Percentiles rank a stretch among this genome's conserved stretches.
These are phyloP conservation scores for Drosophila dives DNA, from an alignment of 2,888 invertebrate species.

Conservation along the genomic window DNA sequence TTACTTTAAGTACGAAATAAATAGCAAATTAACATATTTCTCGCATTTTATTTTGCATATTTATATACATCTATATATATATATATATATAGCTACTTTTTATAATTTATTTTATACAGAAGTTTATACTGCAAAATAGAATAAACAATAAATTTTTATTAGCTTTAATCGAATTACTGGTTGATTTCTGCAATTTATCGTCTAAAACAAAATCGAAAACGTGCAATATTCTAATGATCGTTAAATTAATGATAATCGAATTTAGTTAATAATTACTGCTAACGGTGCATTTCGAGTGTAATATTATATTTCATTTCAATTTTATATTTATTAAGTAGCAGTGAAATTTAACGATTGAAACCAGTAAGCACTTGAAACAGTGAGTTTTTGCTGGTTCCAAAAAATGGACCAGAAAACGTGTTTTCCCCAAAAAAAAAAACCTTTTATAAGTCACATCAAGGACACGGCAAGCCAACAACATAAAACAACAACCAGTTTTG, in stretches of 20 bases:
- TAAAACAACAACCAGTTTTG: slow-evolving; percentile 59
- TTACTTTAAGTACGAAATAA: background rate
- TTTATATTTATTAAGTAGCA: slow-evolving; percentile 58
- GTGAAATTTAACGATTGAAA: slow-evolving; percentile 52
- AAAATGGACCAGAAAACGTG: slow-evolving; percentile 59
- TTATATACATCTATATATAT: background rate
- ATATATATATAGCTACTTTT: slow-evolving; percentile 3
- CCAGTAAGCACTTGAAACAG: background rate
- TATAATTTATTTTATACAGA: slow-evolving; percentile 2
- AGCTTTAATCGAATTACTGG: slow-evolving; percentile 8
- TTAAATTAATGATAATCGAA: slow-evolving; percentile 2
- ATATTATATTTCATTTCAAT: slow-evolving; percentile 32
- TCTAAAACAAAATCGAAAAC: slow-evolving; percentile 9
- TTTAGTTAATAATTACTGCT: slow-evolving; percentile 36
- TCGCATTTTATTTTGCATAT: slow-evolving; percentile 5
- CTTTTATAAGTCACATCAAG: slow-evolving; percentile 69
- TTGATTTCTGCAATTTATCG: slow-evolving; percentile 29
- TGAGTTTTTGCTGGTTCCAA: slow-evolving; percentile 8
- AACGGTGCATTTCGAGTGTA: slow-evolving; percentile 49
- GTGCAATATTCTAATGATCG: slow-evolving; percentile 9
- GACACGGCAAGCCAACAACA: slow-evolving; percentile 53
- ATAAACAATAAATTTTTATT: background rate
- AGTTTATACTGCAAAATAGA: background rate
- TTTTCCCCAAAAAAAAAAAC: slow-evolving; percentile 52
- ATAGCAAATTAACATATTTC: background rate